Evolutionary conservation across 2,113 vertebrate genomes (phyloP).

Genomic region (human): DNA sequence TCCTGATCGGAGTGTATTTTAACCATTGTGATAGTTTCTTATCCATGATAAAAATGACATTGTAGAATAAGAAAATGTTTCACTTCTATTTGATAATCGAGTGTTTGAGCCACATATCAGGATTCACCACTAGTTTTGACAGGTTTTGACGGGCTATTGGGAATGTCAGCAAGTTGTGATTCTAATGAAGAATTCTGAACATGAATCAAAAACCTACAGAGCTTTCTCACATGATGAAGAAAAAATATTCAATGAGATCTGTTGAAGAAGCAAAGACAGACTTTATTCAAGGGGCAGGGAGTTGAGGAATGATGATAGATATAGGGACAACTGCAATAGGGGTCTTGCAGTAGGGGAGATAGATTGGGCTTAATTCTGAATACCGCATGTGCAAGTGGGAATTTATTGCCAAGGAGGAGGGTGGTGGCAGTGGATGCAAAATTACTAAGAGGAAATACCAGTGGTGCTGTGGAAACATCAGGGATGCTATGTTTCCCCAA

Average conservation of each 20-base stretch:
- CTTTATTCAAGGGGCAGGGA: background rate
- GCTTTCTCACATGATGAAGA: background rate
- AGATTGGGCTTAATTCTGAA: too few relatives aligned
- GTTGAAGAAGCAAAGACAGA: background rate
- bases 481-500: background rate
- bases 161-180: background rate
- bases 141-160: background rate
- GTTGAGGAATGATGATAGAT: fast-evolving
- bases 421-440: too few relatives aligned
- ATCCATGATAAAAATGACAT: background rate
- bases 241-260: background rate
- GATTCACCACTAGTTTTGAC: background rate
- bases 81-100: background rate
- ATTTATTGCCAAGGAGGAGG: too few relatives aligned
- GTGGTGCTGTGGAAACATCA: background rate
- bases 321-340: background rate
- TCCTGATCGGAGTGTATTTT: background rate
- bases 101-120: background rate
- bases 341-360: too few relatives aligned
- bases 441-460: background rate
- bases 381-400: too few relatives aligned
- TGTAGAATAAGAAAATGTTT: background rate
- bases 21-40: background rate
- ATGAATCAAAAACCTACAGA: background rate
- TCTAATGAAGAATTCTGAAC: background rate